Evolutionary conservation across 1,140 invertebrate species (phyloP).

Genomic region (Drosophila nasuta): DNA sequence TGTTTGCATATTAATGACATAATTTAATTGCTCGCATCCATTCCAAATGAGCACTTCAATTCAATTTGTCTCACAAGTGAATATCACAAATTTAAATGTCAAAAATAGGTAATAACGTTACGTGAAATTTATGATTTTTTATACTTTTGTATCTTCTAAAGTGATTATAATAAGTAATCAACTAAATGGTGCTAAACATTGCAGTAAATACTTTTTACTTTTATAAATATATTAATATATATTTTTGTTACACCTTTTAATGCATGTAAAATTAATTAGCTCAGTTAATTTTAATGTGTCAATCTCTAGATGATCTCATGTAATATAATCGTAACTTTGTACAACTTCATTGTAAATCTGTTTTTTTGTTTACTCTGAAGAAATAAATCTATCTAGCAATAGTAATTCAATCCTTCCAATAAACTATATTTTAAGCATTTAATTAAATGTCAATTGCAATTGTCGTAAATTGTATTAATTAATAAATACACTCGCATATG

Average conservation of each 20-base stretch:
- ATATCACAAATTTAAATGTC: not conserved
- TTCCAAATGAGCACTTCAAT: slow-evolving; percentile 16
- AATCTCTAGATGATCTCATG: not conserved
- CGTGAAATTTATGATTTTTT: not conserved
- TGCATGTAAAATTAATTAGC: not conserved
- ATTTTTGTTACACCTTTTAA: not conserved
- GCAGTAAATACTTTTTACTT: not conserved
- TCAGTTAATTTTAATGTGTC: not conserved
- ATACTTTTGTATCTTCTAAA: not conserved
- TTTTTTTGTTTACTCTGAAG: no score
- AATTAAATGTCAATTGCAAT: no score
- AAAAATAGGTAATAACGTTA: slow-evolving; percentile 4
- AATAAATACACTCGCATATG: not conserved
- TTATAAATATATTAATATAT: slow-evolving; percentile 3
- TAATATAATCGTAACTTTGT: not conserved
- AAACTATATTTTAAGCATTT: no score
- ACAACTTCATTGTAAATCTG: no score
- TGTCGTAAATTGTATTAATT: not conserved
- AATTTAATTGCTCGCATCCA: slow-evolving; percentile 30
- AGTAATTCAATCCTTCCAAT: no score
- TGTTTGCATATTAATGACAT: slow-evolving; percentile 66
- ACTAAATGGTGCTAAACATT: not conserved
- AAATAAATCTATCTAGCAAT: no score
- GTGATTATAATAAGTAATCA: not conserved
- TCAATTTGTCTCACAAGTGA: not conserved